Evolutionary conservation across 1,140 invertebrate species (phyloP).

Genomic region (Oryctes rhinoceros): DNA sequence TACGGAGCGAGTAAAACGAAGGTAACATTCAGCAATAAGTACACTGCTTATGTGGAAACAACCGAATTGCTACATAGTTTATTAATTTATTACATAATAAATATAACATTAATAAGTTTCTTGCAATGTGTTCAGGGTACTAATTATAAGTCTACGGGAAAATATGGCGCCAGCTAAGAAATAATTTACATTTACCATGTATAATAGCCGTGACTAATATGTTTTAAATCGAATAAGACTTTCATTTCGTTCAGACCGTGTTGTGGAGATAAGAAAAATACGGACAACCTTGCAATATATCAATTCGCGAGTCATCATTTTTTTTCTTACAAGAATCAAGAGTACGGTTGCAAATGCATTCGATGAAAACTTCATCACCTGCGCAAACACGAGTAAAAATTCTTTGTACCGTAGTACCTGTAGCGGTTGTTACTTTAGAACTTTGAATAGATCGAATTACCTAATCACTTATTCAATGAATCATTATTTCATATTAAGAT

Average conservation of each 20-base stretch:
- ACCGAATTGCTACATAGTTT: too few relatives aligned
- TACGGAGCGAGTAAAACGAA: too few relatives aligned
- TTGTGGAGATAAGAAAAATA: background rate
- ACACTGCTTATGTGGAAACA: too few relatives aligned
- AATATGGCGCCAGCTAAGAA: background rate
- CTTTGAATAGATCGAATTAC: background rate
- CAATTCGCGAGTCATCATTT: background rate
- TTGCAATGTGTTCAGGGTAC: too few relatives aligned
- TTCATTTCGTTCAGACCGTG: constrained; percentile 6
- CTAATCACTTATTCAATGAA: background rate
- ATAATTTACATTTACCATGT: background rate
- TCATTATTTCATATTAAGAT: background rate
- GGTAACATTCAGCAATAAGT: too few relatives aligned
- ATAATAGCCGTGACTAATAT: constrained; percentile 3
- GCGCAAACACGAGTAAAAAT: background rate
- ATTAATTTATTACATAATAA: too few relatives aligned
- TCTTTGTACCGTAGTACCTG: background rate
- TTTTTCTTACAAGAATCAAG: background rate
- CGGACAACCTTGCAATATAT: background rate
- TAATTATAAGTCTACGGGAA: background rate
- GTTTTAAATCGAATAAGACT: background rate
- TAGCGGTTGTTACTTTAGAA: background rate
- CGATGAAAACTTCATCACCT: too few relatives aligned
- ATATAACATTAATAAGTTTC: too few relatives aligned
- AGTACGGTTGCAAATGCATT: too few relatives aligned